Evolutionary conservation across 2,113 vertebrate genomes (phyloP).

Genomic region (Gadus macrocephalus): DNA sequence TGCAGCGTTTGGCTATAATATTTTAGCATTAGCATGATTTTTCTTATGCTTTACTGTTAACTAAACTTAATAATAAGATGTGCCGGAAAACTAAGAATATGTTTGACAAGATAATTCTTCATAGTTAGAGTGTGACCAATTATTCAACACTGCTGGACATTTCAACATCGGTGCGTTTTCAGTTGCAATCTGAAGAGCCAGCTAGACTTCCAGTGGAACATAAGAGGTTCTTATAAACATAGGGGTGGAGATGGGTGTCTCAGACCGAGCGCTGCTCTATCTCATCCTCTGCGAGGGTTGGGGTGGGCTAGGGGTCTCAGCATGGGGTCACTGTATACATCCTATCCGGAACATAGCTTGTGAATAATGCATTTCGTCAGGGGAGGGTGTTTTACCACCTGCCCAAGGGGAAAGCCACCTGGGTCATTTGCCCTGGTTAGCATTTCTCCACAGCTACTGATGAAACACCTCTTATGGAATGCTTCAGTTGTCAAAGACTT

Average conservation of each 20-base stretch:
- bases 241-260: slow-evolving; percentile 20
- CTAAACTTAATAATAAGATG: too few species aligned
- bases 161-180: too few species aligned
- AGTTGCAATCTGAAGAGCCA: not conserved
- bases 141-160: too few species aligned
- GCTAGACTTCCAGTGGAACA: slow-evolving; percentile 32
- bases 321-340: slow-evolving; percentile 38
- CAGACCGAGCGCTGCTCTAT: slow-evolving; percentile 24
- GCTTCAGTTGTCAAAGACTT: slow-evolving; percentile 59
- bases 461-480: slow-evolving; percentile 49
- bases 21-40: too few species aligned
- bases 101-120: too few species aligned
- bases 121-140: too few species aligned
- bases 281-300: slow-evolving; percentile 17
- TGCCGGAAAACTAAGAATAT: too few species aligned
- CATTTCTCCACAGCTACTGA: slow-evolving; percentile 34
- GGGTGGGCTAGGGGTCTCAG: not conserved
- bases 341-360: slow-evolving; percentile 41
- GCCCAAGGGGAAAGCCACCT: slow-evolving; percentile 23
- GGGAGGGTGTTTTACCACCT: slow-evolving; percentile 36
- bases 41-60: too few species aligned
- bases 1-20: too few species aligned
- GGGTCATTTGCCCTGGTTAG: slow-evolving; percentile 40
- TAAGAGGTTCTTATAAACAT: slow-evolving; percentile 48
- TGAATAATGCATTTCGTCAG: slow-evolving; percentile 53